Conservation (phyloP, 2,113 vertebrate species). For the Sclerurus mexicanus region DNA sequence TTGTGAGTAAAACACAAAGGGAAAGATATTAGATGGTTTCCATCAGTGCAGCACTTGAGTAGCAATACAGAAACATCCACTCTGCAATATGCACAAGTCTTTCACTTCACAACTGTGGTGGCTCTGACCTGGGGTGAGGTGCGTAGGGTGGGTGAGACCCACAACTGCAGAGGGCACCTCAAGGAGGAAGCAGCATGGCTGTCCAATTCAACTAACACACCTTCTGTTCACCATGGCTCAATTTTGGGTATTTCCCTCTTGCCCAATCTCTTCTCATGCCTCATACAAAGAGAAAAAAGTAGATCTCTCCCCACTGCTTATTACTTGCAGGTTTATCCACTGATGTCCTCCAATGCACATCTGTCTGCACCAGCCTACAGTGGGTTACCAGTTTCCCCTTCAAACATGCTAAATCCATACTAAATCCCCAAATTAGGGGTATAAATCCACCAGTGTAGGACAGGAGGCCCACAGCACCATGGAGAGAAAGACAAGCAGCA, state of each 20-base stretch:
- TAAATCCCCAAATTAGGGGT: background rate
- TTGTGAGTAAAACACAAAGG: background rate
- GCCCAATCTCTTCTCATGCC: background rate
- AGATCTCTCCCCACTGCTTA: background rate
- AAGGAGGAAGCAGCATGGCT: background rate
- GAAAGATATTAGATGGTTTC: background rate
- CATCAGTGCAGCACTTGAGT: background rate
- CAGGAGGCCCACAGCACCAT: fast-evolving
- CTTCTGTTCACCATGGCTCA: background rate
- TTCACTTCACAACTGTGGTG: background rate
- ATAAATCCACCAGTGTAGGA: background rate
- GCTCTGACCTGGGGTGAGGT: background rate
- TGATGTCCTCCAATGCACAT: background rate
- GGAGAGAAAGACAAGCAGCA: background rate
- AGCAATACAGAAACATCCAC: background rate
- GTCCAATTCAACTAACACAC: background rate
- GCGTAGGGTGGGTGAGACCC: background rate
- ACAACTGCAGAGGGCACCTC: background rate
- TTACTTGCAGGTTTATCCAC: background rate
- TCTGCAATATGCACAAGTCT: background rate
- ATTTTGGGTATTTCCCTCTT: background rate
- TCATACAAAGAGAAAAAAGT: background rate
- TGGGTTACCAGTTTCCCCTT: background rate
- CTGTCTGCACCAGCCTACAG: background rate
- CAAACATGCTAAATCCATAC: background rate